A percentile compares a stretch with the other conserved stretches of the same genome.
These are phyloP conservation scores for Psix sp. DNA, from an alignment of 1,140 invertebrate species.

Conservation along the genomic window DNA sequence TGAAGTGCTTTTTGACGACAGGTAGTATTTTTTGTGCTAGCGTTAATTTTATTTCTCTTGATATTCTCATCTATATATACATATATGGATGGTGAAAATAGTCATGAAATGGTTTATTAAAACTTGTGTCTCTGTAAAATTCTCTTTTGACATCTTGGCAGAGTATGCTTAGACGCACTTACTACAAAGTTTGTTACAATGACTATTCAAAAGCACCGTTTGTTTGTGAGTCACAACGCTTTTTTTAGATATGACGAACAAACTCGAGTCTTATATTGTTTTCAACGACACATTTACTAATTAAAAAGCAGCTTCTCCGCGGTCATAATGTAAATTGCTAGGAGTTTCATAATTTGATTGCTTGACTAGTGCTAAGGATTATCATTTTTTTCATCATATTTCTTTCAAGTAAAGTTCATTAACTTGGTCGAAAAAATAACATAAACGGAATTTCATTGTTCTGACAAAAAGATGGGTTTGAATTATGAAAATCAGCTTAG, in stretches of 20 bases:
- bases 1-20: conserved; percentile 31
- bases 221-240: conserved; percentile 25
- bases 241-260: conserved; percentile 28
- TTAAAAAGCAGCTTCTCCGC: conserved; percentile 28
- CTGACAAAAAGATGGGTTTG: too few species aligned
- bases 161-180: conserved; percentile 33
- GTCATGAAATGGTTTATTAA: conserved; percentile 49
- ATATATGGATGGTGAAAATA: conserved; percentile 26
- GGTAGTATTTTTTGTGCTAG: conserved; percentile 29
- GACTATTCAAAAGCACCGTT: conserved; percentile 41
- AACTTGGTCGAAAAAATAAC: too few species aligned
- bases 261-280: conserved; percentile 26
- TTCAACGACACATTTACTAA: conserved; percentile 36
- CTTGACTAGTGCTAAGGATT: too few species aligned
- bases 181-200: conserved; percentile 50
- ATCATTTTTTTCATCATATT: too few species aligned
- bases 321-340: conserved; percentile 10
- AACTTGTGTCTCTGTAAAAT: conserved; percentile 44
- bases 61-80: too few species aligned
- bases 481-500: too few species aligned
- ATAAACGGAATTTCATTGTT: too few species aligned
- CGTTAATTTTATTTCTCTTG: conserved; percentile 19
- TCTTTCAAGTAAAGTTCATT: too few species aligned
- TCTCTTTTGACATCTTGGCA: conserved; percentile 42
- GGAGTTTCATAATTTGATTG: conserved; percentile 2